Percentiles rank a stretch among this genome's conserved stretches.
phyloP scores from a whole-genome alignment of 2,888 invertebrate species.

The Catocala nupta region DNA sequence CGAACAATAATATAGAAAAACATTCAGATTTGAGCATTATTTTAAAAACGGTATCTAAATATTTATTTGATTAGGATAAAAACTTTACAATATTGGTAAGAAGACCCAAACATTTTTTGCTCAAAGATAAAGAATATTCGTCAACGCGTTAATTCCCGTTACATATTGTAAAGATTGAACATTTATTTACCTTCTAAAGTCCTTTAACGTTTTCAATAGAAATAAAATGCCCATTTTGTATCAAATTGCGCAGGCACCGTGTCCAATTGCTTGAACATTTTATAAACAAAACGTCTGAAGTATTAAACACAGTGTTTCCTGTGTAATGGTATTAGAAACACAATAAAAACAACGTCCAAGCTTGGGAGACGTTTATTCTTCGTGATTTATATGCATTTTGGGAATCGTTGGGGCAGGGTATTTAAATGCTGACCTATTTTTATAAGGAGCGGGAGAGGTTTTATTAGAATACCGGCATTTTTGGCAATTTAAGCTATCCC shows the following conservation, averaged over 20 bases:
- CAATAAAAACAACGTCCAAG: conserved; percentile 63
- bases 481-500: neutral
- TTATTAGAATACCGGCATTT: conserved; percentile 38
- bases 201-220: too few relatives aligned
- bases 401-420: conserved; percentile 58
- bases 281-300: conserved; percentile 31
- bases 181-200: too few relatives aligned
- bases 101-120: too few relatives aligned
- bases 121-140: too few relatives aligned
- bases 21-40: too few relatives aligned
- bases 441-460: conserved; percentile 54
- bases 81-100: too few relatives aligned
- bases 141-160: too few relatives aligned
- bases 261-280: conserved; percentile 40
- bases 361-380: conserved; percentile 60
- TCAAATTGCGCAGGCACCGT: conserved; percentile 31
- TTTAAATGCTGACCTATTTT: conserved; percentile 69
- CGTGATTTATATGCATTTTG: conserved; percentile 71
- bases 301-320: conserved; percentile 43
- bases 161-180: too few relatives aligned
- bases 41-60: too few relatives aligned
- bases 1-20: too few relatives aligned
- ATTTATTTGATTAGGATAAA: too few relatives aligned
- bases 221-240: conserved; percentile 32
- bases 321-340: conserved; percentile 54